A percentile compares a stretch with the other conserved stretches of the same genome.
Conservation (phyloP, 1,140 invertebrate species). For the Drosophila virilis region DNA sequence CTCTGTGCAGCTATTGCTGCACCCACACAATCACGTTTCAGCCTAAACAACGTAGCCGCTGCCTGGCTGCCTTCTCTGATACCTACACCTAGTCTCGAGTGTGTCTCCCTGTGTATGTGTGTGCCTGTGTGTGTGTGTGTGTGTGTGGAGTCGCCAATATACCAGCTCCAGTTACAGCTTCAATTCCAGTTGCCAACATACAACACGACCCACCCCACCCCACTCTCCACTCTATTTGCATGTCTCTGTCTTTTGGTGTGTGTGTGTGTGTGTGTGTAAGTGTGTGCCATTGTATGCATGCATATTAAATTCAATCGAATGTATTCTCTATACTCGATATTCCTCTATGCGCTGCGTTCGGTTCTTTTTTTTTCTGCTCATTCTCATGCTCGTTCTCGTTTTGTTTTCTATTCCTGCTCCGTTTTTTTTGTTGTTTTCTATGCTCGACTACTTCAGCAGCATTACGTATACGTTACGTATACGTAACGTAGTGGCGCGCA, state of each 20-base stretch:
- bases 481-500: conserved; percentile 29
- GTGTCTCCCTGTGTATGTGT: background rate
- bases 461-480: conserved; percentile 67
- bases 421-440: conserved; percentile 30
- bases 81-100: conserved; percentile 3
- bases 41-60: conserved; percentile 61
- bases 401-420: conserved; percentile 20
- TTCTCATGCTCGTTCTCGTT: conserved; percentile 19
- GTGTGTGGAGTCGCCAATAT: conserved; percentile 15
- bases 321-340: conserved; percentile 76
- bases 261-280: conserved; percentile 39
- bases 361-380: conserved; percentile 12
- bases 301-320: conserved; percentile 84
- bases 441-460: conserved; percentile 38
- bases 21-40: conserved; percentile 49
- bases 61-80: conserved; percentile 12
- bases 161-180: conserved; percentile 5
- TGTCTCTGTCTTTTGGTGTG: conserved; percentile 14
- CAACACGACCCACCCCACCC: background rate
- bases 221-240: background rate
- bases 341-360: conserved; percentile 28
- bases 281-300: conserved; percentile 78
- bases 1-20: conserved; percentile 37
- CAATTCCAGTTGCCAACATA: conserved; percentile 21
- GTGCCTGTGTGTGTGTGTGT: background rate